Evolutionary conservation across 2,113 vertebrate genomes (phyloP).

Genomic region (Sebastes fasciatus): DNA sequence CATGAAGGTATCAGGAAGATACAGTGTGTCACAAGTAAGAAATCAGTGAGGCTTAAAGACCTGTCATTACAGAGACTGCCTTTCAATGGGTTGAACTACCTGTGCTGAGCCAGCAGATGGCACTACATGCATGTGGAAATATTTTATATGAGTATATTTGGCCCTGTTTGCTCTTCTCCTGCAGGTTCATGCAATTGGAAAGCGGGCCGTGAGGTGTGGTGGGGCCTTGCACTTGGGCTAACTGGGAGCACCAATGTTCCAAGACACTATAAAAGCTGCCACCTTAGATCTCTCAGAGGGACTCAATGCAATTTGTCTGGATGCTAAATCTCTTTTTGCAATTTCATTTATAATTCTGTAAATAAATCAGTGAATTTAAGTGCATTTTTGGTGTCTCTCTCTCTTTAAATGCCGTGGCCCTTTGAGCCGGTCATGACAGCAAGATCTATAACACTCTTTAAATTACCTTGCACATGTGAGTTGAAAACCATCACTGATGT

Average conservation of each 20-base stretch:
- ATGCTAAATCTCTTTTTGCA: not conserved
- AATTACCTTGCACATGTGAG: not conserved
- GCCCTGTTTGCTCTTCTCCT: not conserved
- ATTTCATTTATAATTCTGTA: not conserved
- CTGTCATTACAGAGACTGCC: too few species aligned
- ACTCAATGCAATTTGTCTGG: too few species aligned
- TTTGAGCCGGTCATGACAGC: not conserved
- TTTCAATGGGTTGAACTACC: not conserved
- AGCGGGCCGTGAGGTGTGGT: too few species aligned
- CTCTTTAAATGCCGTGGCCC: not conserved
- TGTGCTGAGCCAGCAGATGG: slow-evolving; percentile 67
- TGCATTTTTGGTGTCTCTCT: not conserved
- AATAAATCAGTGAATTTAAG: not conserved
- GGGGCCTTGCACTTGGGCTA: not conserved
- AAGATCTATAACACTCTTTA: not conserved
- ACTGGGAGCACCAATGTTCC: not conserved
- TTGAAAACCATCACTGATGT: not conserved
- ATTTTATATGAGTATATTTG: not conserved
- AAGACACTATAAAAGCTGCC: not conserved
- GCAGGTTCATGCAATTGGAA: not conserved
- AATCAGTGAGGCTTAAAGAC: too few species aligned
- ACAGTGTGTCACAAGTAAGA: too few species aligned
- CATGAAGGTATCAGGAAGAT: too few species aligned
- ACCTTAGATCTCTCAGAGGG: not conserved
- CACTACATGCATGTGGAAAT: slow-evolving; percentile 20